A percentile compares a stretch with the other conserved stretches of the same genome.
phyloP scores from a whole-genome alignment of 2,888 invertebrate genomes.

The Hyposoter dolosus region DNA sequence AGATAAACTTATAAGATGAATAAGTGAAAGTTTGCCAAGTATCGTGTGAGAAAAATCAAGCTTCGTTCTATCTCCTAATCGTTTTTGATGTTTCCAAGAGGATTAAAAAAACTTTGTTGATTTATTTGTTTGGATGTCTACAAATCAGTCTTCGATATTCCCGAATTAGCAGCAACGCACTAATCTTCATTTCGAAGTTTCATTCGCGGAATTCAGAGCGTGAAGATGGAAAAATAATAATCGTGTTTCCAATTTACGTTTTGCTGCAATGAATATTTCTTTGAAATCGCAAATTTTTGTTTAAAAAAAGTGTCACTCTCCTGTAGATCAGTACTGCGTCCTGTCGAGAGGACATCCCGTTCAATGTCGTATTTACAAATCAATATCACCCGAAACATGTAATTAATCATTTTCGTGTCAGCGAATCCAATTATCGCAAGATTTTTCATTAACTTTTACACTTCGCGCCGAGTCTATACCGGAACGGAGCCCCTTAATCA shows the following conservation, averaged over 20 bases:
- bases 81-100: background rate
- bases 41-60: background rate
- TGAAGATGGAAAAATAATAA: background rate
- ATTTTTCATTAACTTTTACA: constrained; percentile 7
- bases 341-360: background rate
- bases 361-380: background rate
- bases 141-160: background rate
- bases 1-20: constrained; percentile 22
- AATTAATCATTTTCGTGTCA: background rate
- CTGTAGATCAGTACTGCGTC: background rate
- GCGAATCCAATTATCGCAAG: background rate
- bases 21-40: background rate
- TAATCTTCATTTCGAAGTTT: background rate
- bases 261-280: background rate
- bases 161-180: background rate
- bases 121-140: no score
- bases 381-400: background rate
- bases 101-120: background rate
- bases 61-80: background rate
- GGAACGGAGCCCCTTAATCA: constrained; percentile 25
- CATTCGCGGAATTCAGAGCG: constrained; percentile 2
- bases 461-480: background rate
- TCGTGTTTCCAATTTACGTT: background rate
- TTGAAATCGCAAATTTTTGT: background rate
- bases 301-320: background rate